phyloP scores from a whole-genome alignment of 2,113 vertebrate species.

The Hyla sarda region DNA sequence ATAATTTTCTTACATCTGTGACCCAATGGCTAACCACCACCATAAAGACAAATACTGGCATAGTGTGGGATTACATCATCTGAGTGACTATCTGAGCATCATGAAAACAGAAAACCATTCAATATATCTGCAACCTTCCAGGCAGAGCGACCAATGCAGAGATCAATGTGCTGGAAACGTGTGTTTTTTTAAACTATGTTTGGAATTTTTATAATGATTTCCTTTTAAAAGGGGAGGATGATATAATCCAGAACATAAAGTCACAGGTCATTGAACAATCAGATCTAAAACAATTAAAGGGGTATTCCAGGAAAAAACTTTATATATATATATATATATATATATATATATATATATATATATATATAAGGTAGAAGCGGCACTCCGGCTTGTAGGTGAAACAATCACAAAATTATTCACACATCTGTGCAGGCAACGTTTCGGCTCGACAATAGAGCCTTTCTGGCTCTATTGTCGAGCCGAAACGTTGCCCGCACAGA shows the following conservation, averaged over 20 bases:
- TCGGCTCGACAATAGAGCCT: too few relatives aligned
- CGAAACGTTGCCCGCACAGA: too few relatives aligned
- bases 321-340: too few relatives aligned
- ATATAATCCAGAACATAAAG: background rate
- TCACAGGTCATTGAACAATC: background rate
- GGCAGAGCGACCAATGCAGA: background rate
- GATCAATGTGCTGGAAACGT: background rate
- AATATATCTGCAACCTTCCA: background rate
- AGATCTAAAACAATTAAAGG: background rate
- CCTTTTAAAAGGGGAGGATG: background rate
- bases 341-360: too few relatives aligned
- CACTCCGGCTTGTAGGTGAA: too few relatives aligned
- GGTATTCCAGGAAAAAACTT: too few relatives aligned
- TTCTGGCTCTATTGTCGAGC: too few relatives aligned
- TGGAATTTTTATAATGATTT: background rate
- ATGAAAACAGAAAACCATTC: background rate
- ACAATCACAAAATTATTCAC: too few relatives aligned
- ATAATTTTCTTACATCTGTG: too few relatives aligned
- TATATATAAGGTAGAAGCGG: too few relatives aligned
- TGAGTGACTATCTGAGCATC: background rate
- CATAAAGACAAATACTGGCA: background rate
- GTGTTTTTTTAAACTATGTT: background rate
- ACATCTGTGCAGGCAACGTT: too few relatives aligned
- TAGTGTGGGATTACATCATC: background rate
- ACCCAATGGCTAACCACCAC: background rate